These are phyloP conservation scores for Axinella damicornis DNA, from an alignment of 37 sponge, comb jelly and placozoan species.

Conservation along the genomic window DNA sequence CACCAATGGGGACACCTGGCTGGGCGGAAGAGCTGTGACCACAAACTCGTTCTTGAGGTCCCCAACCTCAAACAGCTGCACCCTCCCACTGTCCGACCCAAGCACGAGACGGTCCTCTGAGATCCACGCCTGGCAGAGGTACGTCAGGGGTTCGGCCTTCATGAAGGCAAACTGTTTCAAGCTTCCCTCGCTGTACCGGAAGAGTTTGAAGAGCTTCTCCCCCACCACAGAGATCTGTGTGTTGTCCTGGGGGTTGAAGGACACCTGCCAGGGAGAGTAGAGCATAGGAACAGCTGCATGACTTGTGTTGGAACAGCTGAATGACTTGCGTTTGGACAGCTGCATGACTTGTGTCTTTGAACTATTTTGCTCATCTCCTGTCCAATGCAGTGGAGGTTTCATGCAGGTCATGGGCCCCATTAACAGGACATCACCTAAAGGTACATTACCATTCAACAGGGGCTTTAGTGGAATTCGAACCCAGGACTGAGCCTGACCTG, in stretches of 20 bases:
- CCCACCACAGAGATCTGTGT: constrained; percentile 92
- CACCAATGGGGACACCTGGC: not conserved
- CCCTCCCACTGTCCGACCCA: constrained; percentile 84
- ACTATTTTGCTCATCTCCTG: too few relatives aligned
- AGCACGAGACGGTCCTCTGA: constrained; percentile 86
- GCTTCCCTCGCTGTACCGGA: constrained; percentile 88
- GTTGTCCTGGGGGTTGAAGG: constrained; percentile 99
- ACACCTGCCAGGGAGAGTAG: constrained; percentile 78
- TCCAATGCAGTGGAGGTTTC: too few relatives aligned
- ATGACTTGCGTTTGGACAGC: too few relatives aligned
- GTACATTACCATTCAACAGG: too few relatives aligned
- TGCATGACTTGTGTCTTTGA: too few relatives aligned
- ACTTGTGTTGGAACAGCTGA: too few relatives aligned
- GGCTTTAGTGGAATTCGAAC: too few relatives aligned
- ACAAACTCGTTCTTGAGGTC: constrained; percentile 92
- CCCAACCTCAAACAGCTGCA: constrained; percentile 92
- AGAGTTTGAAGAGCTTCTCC: constrained; percentile 92
- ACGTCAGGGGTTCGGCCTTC: constrained; percentile 85
- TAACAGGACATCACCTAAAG: too few relatives aligned
- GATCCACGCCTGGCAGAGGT: constrained; percentile 88
- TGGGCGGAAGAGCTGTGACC: not conserved
- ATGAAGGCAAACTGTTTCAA: constrained; percentile 91
- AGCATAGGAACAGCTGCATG: too few relatives aligned
- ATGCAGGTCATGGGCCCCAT: too few relatives aligned
- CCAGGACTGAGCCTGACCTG: too few relatives aligned